These are phyloP conservation scores for Halcyon senegalensis DNA, from an alignment of 2,113 vertebrate genomes.

Conservation along the genomic window DNA sequence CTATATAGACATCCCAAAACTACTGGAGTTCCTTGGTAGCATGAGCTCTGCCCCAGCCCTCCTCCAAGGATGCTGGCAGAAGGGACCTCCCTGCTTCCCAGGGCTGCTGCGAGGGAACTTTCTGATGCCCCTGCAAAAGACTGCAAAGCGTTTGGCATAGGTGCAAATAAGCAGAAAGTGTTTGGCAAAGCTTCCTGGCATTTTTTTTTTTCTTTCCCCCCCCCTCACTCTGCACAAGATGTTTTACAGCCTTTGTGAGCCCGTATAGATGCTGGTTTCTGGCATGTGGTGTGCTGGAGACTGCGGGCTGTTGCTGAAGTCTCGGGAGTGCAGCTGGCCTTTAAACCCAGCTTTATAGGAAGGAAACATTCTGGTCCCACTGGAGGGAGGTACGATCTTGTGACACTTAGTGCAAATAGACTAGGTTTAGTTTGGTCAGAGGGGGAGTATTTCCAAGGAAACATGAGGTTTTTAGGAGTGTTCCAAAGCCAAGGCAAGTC, in stretches of 20 bases:
- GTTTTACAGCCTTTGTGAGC: slow-evolving; percentile 79
- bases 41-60: neutral
- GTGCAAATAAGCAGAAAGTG: neutral
- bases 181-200: slow-evolving; percentile 10
- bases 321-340: slow-evolving; percentile 73
- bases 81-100: neutral
- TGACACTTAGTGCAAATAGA: slow-evolving; percentile 55
- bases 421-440: slow-evolving; percentile 51
- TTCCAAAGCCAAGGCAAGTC: slow-evolving; percentile 36
- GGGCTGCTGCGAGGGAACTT: slow-evolving; percentile 5
- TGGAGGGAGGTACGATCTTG: slow-evolving; percentile 34
- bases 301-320: slow-evolving; percentile 64
- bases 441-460: slow-evolving; percentile 14
- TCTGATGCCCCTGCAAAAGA: neutral
- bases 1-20: neutral
- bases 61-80: neutral
- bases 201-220: neutral
- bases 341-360: slow-evolving; percentile 70
- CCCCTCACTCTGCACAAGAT: slow-evolving; percentile 49
- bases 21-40: neutral
- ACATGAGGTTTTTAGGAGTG: slow-evolving; percentile 12
- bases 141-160: slow-evolving; percentile 59
- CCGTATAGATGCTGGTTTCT: slow-evolving; percentile 73
- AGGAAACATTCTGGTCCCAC: slow-evolving; percentile 52
- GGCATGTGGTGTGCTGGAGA: slow-evolving; percentile 72